Evolutionary conservation across 1,140 invertebrate species (phyloP), one percentile per base, ranked within the genome.

Genomic region (Choristoneura fumiferana): DNA sequence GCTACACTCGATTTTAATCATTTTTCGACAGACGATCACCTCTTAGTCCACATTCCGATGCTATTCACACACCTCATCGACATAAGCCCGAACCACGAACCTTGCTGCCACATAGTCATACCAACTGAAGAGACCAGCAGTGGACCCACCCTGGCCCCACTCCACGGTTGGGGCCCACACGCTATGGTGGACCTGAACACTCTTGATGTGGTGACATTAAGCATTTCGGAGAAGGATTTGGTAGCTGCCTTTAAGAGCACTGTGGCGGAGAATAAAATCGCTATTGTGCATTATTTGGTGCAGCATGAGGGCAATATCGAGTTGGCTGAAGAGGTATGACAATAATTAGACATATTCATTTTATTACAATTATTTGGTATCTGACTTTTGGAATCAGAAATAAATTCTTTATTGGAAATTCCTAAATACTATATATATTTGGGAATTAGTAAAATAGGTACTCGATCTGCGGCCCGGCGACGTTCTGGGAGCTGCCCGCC

Each of bases 41-140:
- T 97, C 78, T 79, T 96, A 8, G 94, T 96, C 0, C 93, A 94
- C 64, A 93, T 94, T 10, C 94, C 95, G 38, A 94, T 93, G 67
- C 86, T 95, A 3, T 96, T 96, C 81, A 93, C 94, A 0, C 95
- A 96, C 76, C 78, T 96, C 9, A 82, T 96, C 37, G 95, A 97
- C 80, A 93, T 96, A 59, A 95, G 95, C 12, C 79, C 94, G 3
- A 91, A 92, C 54, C 96, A 97, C 72, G 94, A 95, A 78, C 95
- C 95, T 0, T 93, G 92, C 60, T 95, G 95, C 70, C 95, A 96
- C 64, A 92, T 96, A 59, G 90, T 95, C 0, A 91, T 93, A 57
- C 91, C 91, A 0, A 89, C 92, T 13, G 87, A 92, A 4, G 82
- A 90, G 14, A 89, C 89, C 14, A 90, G 92, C 10, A 87, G 91